phyloP scores from a whole-genome alignment of 2,888 invertebrate species.

The Darwinula stevensoni region DNA sequence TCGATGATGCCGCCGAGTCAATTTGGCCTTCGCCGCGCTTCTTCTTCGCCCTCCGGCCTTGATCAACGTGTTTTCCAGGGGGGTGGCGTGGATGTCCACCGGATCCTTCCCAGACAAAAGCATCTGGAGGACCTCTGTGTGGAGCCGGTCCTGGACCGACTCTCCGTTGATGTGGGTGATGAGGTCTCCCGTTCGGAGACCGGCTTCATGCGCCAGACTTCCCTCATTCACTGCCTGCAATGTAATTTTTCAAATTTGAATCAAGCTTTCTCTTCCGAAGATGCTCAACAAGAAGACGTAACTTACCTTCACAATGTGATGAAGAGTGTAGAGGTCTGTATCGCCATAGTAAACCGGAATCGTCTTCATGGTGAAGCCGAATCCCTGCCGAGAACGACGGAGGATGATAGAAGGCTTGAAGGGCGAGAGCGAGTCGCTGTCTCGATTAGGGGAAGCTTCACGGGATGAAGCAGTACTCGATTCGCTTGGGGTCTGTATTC shows the following conservation, averaged over 20 bases:
- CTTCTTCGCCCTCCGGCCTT: slow-evolving; percentile 52
- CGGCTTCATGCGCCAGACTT: slow-evolving; percentile 68
- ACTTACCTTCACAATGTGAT: slow-evolving; percentile 77
- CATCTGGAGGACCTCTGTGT: no score
- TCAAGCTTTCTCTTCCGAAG: no score
- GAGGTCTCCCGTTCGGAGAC: slow-evolving; percentile 38
- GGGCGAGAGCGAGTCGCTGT: slow-evolving; percentile 38
- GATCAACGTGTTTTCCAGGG: slow-evolving; percentile 78
- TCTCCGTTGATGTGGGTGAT: slow-evolving; percentile 63
- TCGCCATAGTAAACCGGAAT: slow-evolving; percentile 94
- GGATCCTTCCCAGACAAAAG: slow-evolving; percentile 63
- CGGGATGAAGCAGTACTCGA: no score
- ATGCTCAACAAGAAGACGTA: no score
- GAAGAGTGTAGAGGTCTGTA: slow-evolving; percentile 92
- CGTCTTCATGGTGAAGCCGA: slow-evolving; percentile 91
- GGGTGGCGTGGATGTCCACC: slow-evolving; percentile 60
- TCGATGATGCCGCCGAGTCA: no score
- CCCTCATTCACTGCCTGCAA: slow-evolving; percentile 62
- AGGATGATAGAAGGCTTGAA: slow-evolving; percentile 81
- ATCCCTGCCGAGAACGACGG: slow-evolving; percentile 71
- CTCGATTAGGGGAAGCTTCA: slow-evolving; percentile 66
- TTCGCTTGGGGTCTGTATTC: no score
- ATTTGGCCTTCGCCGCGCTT: slow-evolving; percentile 34
- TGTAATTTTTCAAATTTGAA: slow-evolving; percentile 6
- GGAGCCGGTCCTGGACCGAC: slow-evolving; percentile 46